Evolutionary conservation across 1,140 invertebrate genomes (phyloP).

Genomic region (Leptonema lineaticorne): DNA sequence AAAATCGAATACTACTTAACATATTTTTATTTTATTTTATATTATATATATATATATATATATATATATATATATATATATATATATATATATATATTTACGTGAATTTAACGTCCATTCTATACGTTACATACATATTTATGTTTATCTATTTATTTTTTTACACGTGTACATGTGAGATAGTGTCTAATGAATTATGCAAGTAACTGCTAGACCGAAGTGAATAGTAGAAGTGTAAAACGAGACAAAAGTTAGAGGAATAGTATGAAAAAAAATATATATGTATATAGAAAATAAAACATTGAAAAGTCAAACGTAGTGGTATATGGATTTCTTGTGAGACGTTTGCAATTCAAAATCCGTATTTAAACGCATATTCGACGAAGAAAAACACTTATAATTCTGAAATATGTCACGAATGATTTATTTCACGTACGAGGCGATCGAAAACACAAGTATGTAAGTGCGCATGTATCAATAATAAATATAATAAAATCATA

Average conservation of each 20-base stretch:
- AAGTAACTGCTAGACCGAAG: neutral
- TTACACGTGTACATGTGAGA: neutral
- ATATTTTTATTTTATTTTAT: too few relatives aligned
- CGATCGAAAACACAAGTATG: too few relatives aligned
- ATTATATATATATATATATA: too few relatives aligned
- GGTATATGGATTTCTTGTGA: neutral
- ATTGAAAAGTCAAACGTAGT: neutral
- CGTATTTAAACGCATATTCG: neutral
- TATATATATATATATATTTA: neutral
- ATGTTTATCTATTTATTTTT: too few relatives aligned
- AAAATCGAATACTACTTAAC: too few relatives aligned
- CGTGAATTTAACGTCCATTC: neutral
- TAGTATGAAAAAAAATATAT: too few relatives aligned
- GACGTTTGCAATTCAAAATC: too few relatives aligned
- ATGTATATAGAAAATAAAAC: too few relatives aligned
- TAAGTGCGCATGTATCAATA: neutral
- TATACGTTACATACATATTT: neutral
- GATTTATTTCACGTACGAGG: neutral
- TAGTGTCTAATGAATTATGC: neutral
- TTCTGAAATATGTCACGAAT: neutral
- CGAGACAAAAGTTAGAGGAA: too few relatives aligned
- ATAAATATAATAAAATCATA: neutral
- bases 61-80: neutral
- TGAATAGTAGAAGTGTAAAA: too few relatives aligned
- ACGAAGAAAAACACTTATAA: neutral